phyloP scores from a whole-genome alignment of 2,113 vertebrate genomes.

The Neofelis nebulosa region DNA sequence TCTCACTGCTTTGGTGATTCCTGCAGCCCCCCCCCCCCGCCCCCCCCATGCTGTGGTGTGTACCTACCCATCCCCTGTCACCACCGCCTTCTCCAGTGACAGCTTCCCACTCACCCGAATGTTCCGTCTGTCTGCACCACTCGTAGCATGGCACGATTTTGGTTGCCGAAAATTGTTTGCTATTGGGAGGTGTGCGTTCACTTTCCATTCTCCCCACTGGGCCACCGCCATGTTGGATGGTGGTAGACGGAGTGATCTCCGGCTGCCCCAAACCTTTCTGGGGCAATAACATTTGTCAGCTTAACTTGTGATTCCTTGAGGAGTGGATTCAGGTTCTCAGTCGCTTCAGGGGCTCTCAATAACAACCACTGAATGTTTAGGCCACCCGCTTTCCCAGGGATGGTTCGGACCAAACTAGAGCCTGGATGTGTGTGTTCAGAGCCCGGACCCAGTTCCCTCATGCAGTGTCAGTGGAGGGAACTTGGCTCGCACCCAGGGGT shows the following conservation, averaged over 20 bases:
- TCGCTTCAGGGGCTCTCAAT: slow-evolving; percentile 79
- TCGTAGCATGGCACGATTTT: slow-evolving; percentile 93
- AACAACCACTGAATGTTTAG: not conserved
- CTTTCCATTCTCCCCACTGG: slow-evolving; percentile 91
- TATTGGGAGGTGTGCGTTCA: slow-evolving; percentile 79
- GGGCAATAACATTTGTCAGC: slow-evolving; percentile 93
- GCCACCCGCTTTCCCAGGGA: not conserved
- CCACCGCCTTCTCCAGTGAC: slow-evolving; percentile 94
- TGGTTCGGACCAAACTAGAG: not conserved
- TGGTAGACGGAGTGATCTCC: slow-evolving; percentile 93
- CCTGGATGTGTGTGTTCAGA: not conserved
- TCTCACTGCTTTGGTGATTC: not conserved
- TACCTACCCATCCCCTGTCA: slow-evolving; percentile 92
- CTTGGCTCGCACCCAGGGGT: not conserved
- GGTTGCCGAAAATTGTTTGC: slow-evolving; percentile 92
- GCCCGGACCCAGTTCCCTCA: not conserved
- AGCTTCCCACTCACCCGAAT: slow-evolving; percentile 92
- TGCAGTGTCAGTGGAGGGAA: not conserved
- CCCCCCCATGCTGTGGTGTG: slow-evolving; percentile 91
- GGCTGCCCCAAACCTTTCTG: slow-evolving; percentile 92
- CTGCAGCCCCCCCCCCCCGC: slow-evolving; percentile 86
- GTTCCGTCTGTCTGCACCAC: slow-evolving; percentile 88
- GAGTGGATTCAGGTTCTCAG: slow-evolving; percentile 92
- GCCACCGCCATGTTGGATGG: slow-evolving; percentile 95
- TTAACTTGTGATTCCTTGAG: slow-evolving; percentile 95